phyloP scores from a whole-genome alignment of 2,888 invertebrate genomes.

The Cybosia mesomella region DNA sequence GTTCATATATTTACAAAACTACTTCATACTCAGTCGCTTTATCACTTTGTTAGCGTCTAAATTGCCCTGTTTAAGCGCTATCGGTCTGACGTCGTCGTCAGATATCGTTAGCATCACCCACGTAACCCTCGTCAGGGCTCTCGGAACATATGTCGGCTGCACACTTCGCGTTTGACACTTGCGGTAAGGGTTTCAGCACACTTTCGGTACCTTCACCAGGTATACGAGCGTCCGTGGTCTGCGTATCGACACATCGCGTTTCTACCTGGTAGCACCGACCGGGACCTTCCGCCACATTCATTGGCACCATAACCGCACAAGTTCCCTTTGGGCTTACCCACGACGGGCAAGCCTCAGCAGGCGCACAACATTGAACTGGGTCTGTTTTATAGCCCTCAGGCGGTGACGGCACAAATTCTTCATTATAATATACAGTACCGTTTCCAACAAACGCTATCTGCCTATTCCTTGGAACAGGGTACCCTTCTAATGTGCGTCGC shows the following conservation, averaged over 20 bases:
- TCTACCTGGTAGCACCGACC: constrained; percentile 85
- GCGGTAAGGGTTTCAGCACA: constrained; percentile 77
- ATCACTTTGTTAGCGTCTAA: constrained; percentile 83
- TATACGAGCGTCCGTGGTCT: constrained; percentile 85
- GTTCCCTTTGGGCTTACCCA: constrained; percentile 84
- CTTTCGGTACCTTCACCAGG: constrained; percentile 76
- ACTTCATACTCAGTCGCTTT: constrained; percentile 84
- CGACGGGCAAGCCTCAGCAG: constrained; percentile 78
- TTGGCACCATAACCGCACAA: constrained; percentile 84
- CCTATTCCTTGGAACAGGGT: constrained; percentile 88
- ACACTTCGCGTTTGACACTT: constrained; percentile 82
- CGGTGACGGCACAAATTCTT: constrained; percentile 89
- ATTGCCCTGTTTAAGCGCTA: constrained; percentile 78
- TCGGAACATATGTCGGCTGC: constrained; percentile 89
- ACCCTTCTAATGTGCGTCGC: constrained; percentile 93
- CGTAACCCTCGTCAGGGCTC: constrained; percentile 95
- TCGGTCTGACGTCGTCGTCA: constrained; percentile 87
- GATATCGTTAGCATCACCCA: constrained; percentile 92
- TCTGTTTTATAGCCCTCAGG: constrained; percentile 90
- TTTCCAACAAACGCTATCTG: constrained; percentile 83
- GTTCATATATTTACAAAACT: constrained; percentile 71
- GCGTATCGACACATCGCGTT: constrained; percentile 88
- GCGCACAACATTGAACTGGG: constrained; percentile 81
- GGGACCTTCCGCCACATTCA: constrained; percentile 78
- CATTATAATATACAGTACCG: constrained; percentile 82